Evolutionary conservation across 1,140 invertebrate genomes (phyloP).

Genomic region (Linepithema humile): DNA sequence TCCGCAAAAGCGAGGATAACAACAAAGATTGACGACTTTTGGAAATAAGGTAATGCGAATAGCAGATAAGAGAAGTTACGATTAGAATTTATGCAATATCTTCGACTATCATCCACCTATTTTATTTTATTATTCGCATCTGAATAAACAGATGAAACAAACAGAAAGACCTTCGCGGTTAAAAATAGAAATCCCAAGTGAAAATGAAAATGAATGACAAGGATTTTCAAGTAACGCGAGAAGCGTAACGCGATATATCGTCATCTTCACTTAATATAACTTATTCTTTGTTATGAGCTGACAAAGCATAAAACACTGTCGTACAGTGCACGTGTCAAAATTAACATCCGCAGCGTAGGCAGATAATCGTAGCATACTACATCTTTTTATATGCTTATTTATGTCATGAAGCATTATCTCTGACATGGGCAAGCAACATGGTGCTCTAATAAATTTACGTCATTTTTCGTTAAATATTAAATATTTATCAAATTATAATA

Average conservation of each 20-base stretch:
- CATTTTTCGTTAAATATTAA: slow-evolving; percentile 14
- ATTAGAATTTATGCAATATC: neutral
- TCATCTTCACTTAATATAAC: neutral
- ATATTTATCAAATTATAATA: neutral
- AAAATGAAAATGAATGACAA: neutral
- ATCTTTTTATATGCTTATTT: slow-evolving; percentile 21
- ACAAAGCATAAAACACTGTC: neutral
- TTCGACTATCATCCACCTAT: neutral
- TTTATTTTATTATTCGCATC: too few relatives aligned
- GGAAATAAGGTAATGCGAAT: slow-evolving; percentile 2
- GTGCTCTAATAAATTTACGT: neutral
- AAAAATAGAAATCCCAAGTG: slow-evolving; percentile 17
- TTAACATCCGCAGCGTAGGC: slow-evolving; percentile 22
- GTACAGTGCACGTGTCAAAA: slow-evolving; percentile 4
- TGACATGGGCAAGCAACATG: neutral
- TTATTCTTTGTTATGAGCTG: neutral
- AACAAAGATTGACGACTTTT: neutral
- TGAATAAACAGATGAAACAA: neutral
- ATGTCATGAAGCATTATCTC: slow-evolving; percentile 17
- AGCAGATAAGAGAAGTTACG: neutral
- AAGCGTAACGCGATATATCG: neutral
- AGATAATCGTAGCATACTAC: slow-evolving; percentile 1
- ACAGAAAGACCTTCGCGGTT: neutral
- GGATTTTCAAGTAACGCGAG: neutral
- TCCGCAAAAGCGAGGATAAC: neutral